A percentile compares a stretch with the other conserved stretches of the same genome.
Conservation (phyloP, 2,113 vertebrate species). For the Podiceps cristatus region DNA sequence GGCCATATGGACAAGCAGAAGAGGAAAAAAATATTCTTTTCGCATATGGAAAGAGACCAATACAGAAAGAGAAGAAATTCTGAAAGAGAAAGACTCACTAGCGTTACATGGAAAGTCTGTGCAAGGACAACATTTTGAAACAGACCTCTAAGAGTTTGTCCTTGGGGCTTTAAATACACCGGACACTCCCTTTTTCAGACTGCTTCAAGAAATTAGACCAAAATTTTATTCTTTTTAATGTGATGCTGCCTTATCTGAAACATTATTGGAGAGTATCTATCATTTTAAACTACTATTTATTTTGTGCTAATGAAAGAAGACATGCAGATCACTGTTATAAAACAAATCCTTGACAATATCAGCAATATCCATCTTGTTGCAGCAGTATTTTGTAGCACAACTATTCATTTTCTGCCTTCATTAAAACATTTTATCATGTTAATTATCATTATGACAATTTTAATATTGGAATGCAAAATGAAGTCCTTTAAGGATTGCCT, state of each 20-base stretch:
- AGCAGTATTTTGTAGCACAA: not conserved
- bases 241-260: not conserved
- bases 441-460: conserved; percentile 29
- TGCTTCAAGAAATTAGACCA: not conserved
- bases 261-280: not conserved
- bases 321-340: not conserved
- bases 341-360: conserved; percentile 2
- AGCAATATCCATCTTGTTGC: not conserved
- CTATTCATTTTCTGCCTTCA: not conserved
- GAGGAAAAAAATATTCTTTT: not conserved
- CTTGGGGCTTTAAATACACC: not conserved
- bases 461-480: not conserved
- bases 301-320: not conserved
- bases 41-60: not conserved
- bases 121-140: not conserved
- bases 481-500: not conserved
- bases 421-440: conserved; percentile 24
- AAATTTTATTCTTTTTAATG: not conserved
- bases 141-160: not conserved
- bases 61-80: not conserved
- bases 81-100: not conserved
- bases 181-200: not conserved
- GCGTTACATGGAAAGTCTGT: not conserved
- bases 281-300: not conserved
- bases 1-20: not conserved